Base-by-base conservation (phyloP, 2,113 vertebrate genomes). In the Illadopsis cleaveri region DNA sequence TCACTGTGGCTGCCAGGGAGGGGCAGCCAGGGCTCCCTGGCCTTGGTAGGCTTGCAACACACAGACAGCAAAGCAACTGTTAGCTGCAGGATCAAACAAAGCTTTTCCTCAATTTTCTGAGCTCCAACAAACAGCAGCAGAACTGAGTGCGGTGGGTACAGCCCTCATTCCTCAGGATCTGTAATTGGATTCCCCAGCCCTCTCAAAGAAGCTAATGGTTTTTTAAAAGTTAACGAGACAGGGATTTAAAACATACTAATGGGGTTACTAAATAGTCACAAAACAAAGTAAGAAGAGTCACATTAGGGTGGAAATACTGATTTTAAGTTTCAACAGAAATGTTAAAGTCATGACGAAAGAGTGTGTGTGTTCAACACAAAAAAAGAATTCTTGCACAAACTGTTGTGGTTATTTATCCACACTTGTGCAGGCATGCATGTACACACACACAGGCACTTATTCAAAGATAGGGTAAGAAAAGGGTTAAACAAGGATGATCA, bases 121-220 rank as follows among this genome's bases (percentile, higher is more conserved):
- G 47, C 40, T 61, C 62, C 38, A 81, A 48, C 28, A 89, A 76
- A 69, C 2, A 17, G 56, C 76, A 90, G 15, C 76, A 60, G 25
- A 91, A 57, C 3, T 31, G 54, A 4, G n/a, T 50, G 37, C 79
- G 40, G 20, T 3, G 18, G 30, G 35, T 28, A 61, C 18, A 71
- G n/a, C 8, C 22, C 42, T 53, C 31, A 40, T 6, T 87, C 35
- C 48, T 64, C 37, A 12, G 12, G 15, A 64, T 15, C 5, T 23
- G 27, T 40, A 82, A 8, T 0, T 60, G 53, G 22, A 71, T 65
- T 82, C 15, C 51, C 21, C 2, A 4, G 15, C 12, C 22, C 44
- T n/a, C 72, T 65, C 2, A 4, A 84, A 61, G 24, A 69, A 38
- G 15, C 31, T 60, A 92, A 40, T 0, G 2, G 0, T 5, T 61